Evolutionary conservation across 1,140 invertebrate genomes (phyloP).

Genomic region (Zaprionus gabonicus): DNA sequence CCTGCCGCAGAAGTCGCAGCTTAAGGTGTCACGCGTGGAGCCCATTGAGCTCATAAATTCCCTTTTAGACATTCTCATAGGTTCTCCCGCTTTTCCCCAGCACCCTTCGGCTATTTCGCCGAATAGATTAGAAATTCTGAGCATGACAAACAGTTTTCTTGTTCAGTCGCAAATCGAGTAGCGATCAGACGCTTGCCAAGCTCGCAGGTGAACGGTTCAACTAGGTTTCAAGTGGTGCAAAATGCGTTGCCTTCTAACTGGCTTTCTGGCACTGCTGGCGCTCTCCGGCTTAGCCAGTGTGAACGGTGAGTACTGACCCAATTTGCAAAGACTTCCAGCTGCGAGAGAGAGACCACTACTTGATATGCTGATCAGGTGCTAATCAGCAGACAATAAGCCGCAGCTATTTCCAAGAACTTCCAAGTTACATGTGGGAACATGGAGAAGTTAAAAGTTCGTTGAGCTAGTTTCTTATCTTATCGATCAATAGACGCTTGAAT

Average conservation of each 20-base stretch:
- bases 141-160: constrained; percentile 28
- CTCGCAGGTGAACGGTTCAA: constrained; percentile 54
- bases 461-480: constrained; percentile 39
- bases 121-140: constrained; percentile 63
- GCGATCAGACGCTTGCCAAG: constrained; percentile 59
- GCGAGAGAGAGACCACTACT: constrained; percentile 23
- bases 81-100: neutral
- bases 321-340: constrained; percentile 34
- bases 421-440: neutral
- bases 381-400: constrained; percentile 40
- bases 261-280: constrained; percentile 37
- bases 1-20: constrained; percentile 30
- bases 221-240: constrained; percentile 42
- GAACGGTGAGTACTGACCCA: constrained; percentile 57
- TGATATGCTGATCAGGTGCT: constrained; percentile 59
- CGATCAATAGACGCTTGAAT: constrained; percentile 16
- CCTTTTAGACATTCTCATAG: neutral
- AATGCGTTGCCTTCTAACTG: constrained; percentile 56
- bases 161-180: neutral
- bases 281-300: constrained; percentile 46
- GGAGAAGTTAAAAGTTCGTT: neutral
- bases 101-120: neutral
- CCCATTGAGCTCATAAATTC: constrained; percentile 18
- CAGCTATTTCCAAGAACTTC: neutral
- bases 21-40: constrained; percentile 40